Evolutionary conservation across 2,797 vertebrate species (phyloP).

Genomic region (Gymnocypris eckloni): DNA sequence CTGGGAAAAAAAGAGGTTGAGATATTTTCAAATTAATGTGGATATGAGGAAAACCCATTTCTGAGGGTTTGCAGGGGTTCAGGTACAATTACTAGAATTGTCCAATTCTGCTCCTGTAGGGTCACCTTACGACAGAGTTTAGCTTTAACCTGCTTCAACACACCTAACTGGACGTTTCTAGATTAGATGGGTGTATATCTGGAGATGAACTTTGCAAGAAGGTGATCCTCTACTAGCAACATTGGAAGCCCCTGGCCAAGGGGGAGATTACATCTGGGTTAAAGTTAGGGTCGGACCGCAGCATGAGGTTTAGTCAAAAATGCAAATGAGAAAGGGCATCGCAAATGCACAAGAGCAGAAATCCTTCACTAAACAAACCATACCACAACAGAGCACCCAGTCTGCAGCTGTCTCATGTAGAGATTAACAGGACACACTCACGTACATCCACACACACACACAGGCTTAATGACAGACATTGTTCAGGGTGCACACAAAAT

Average conservation of each 20-base stretch:
- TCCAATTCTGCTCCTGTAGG: background rate
- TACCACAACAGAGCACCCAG: constrained; percentile 7
- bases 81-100: background rate
- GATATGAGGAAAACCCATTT: constrained; percentile 30
- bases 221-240: background rate
- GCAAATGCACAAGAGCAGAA: constrained; percentile 13
- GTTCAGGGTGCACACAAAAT: constrained; percentile 79
- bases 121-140: background rate
- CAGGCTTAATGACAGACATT: constrained; percentile 79
- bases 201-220: background rate
- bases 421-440: constrained; percentile 48
- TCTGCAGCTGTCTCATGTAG: constrained; percentile 57
- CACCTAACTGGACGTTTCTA: background rate
- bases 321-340: constrained; percentile 6
- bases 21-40: constrained; percentile 40
- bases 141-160: background rate
- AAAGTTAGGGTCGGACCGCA: background rate
- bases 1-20: constrained; percentile 38
- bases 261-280: constrained; percentile 10
- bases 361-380: constrained; percentile 25
- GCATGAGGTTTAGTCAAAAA: constrained; percentile 2
- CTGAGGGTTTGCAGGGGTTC: background rate
- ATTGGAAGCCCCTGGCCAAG: background rate
- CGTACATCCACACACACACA: constrained; percentile 50
- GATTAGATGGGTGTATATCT: background rate